A percentile compares a stretch with the other conserved stretches of the same genome.
These are phyloP conservation scores for Nephotettix cincticeps DNA, from an alignment of 1,140 invertebrate species.

Conservation along the genomic window DNA sequence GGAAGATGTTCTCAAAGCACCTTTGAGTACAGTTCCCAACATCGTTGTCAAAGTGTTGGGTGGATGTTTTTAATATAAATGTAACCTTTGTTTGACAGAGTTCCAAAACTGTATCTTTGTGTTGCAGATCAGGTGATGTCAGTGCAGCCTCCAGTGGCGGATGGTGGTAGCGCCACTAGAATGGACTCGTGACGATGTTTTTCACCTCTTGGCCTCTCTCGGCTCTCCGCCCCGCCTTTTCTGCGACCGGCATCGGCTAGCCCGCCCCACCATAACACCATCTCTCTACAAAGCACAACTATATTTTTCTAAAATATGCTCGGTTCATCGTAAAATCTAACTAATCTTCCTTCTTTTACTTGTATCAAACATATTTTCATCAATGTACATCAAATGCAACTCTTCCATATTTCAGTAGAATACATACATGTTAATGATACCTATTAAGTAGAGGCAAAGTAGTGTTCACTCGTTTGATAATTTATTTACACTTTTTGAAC, in stretches of 20 bases:
- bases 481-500: neutral
- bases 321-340: neutral
- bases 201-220: neutral
- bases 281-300: conserved; percentile 1
- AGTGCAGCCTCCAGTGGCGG: neutral
- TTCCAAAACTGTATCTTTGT: neutral
- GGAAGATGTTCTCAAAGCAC: too few species aligned
- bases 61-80: too few species aligned
- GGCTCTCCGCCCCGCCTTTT: conserved; percentile 22
- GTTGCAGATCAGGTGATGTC: neutral
- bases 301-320: conserved; percentile 15
- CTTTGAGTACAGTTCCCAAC: too few species aligned
- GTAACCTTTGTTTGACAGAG: too few species aligned
- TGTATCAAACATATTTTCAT: conserved; percentile 10
- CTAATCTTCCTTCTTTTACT: neutral
- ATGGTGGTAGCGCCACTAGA: neutral
- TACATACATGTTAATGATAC: neutral
- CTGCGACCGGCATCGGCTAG: conserved; percentile 29
- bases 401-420: conserved; percentile 17
- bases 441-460: neutral
- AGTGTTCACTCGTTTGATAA: conserved; percentile 13
- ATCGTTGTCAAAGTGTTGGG: too few species aligned
- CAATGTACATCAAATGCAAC: conserved; percentile 12
- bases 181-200: conserved; percentile 31
- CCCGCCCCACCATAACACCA: neutral